Evolutionary conservation across 2,888 invertebrate genomes (phyloP), one percentile per base, ranked within the genome.

Genomic region (Campaea margaritaria): DNA sequence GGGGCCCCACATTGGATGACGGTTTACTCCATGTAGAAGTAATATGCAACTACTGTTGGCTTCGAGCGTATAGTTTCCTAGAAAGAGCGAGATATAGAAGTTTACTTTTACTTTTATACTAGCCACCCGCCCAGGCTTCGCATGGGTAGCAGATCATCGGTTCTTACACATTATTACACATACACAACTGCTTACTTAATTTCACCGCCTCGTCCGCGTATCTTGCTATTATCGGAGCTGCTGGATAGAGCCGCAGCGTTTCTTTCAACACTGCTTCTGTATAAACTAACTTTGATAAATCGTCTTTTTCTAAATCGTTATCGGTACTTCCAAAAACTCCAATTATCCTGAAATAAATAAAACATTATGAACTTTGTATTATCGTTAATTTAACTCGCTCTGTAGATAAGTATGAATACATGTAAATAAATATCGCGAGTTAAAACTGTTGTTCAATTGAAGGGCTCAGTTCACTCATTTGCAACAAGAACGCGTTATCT

Each of bases 181-280:
- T 21, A 21, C 21, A 21, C 21, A 38, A n/a, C n/a, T 10, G 13
- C 46, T 41, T 46, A 54, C 54, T 38, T 7, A 54, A 28, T 12
- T 47, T 41, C 10, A 54, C 39, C 11, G 46, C 46, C 31, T 34
- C 41, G 13, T 54, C 41, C 5, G 46, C 46, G 13, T 41, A 27
- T 47, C 54, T 47, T 10, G 34, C 47, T 0, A 54, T 34, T 2
- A 62, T 36, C 0, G 62, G 62, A 7, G 38, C 66, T 15, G 60
- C 12, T 2, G 68, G 59, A 10, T 66, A 66, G 9, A 70, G 15
- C 11, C 69, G 50, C 8, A 69, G 14, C 3, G 55, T 63, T 51
- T 70, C 69, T 47, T 63, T 70, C 1, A 69, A 28, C 0, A 70
- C 63, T 0, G 69, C 69, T 28, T 70, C 68, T 41, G 65, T 53